These are phyloP conservation scores for Laodelphax striatellus DNA, from an alignment of 1,140 invertebrate species.

Conservation along the genomic window DNA sequence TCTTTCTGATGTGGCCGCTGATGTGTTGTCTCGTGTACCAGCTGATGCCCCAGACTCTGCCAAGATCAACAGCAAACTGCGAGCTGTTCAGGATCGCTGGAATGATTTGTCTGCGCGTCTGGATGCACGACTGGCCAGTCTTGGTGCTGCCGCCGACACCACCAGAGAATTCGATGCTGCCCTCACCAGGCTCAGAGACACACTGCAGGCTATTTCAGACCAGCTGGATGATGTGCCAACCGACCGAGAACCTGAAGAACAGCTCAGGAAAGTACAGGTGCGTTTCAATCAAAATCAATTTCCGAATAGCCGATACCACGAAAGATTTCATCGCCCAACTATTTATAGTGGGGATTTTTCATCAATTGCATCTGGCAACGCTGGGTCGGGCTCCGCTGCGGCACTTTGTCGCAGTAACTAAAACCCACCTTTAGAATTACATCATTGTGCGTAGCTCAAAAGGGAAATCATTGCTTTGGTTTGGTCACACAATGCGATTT, in stretches of 20 bases:
- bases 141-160: slow-evolving; percentile 78
- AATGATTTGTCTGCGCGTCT: slow-evolving; percentile 63
- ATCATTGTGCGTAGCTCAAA: too few species aligned
- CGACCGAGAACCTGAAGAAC: slow-evolving; percentile 76
- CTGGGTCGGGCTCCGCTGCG: too few species aligned
- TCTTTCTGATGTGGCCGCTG: slow-evolving; percentile 66
- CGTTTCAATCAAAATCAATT: background rate
- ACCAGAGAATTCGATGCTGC: slow-evolving; percentile 84
- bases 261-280: slow-evolving; percentile 60
- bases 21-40: slow-evolving; percentile 53
- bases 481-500: too few species aligned
- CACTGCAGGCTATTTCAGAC: slow-evolving; percentile 73
- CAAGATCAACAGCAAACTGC: slow-evolving; percentile 51
- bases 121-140: slow-evolving; percentile 68
- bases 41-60: slow-evolving; percentile 59
- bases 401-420: too few species aligned
- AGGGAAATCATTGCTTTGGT: too few species aligned
- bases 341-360: too few species aligned
- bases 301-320: too few species aligned
- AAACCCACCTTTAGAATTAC: too few species aligned
- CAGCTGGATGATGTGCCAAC: slow-evolving; percentile 71
- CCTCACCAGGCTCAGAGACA: slow-evolving; percentile 62
- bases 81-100: slow-evolving; percentile 62
- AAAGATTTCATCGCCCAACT: too few species aligned
- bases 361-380: too few species aligned